These are phyloP conservation scores for Rhizoglyphus robini DNA, from an alignment of 1,140 invertebrate genomes.

Conservation along the genomic window DNA sequence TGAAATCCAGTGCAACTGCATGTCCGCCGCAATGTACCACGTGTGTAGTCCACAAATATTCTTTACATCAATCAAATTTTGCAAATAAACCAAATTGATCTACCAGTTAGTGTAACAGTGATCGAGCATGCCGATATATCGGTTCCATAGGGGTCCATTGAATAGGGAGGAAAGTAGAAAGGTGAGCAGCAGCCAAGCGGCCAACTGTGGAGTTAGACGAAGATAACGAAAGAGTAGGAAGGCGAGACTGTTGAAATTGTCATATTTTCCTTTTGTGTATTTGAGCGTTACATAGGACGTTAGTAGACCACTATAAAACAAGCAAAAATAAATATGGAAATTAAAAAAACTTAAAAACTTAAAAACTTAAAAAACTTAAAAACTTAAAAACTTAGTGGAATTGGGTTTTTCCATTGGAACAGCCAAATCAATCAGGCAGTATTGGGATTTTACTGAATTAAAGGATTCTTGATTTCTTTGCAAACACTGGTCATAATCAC, in stretches of 20 bases:
- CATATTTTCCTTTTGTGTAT: slow-evolving; percentile 18
- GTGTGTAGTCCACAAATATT: slow-evolving; percentile 19
- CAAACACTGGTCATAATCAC: slow-evolving; percentile 32
- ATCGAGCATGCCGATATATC: slow-evolving; percentile 16
- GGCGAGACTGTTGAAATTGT: slow-evolving; percentile 3
- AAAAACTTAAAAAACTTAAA: not conserved
- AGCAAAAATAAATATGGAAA: not conserved
- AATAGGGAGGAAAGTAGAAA: slow-evolving; percentile 19
- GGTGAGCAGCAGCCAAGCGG: slow-evolving; percentile 16
- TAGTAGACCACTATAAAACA: slow-evolving; percentile 19
- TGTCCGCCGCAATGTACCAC: slow-evolving; percentile 14
- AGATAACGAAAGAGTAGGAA: slow-evolving; percentile 19
- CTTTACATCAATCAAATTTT: slow-evolving; percentile 18
- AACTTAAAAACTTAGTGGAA: slow-evolving; percentile 7
- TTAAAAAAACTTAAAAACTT: not conserved
- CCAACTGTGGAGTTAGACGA: slow-evolving; percentile 24
- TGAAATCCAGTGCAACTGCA: slow-evolving; percentile 15
- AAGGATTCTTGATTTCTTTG: not conserved
- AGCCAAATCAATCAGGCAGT: not conserved
- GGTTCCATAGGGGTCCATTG: slow-evolving; percentile 23
- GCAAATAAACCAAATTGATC: slow-evolving; percentile 26
- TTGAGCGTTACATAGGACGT: slow-evolving; percentile 20
- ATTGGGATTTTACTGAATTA: not conserved
- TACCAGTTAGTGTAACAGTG: slow-evolving; percentile 27
- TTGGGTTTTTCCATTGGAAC: not conserved